Percentiles rank a stretch among this genome's conserved stretches.
These are phyloP conservation scores for Myotis yumanensis DNA, from an alignment of 2,113 vertebrate genomes.

Conservation along the genomic window DNA sequence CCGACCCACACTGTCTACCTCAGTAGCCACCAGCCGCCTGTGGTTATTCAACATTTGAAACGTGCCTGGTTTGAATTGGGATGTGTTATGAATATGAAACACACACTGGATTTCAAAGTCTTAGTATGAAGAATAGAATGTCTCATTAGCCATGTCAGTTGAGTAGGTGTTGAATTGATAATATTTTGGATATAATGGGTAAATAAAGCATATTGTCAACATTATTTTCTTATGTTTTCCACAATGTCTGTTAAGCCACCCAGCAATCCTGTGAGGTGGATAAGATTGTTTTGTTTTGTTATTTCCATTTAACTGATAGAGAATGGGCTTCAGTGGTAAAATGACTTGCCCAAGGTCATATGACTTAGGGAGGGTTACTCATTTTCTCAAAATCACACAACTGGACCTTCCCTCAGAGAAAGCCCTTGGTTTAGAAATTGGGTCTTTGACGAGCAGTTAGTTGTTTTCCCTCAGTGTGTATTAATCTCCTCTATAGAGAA, in stretches of 20 bases:
- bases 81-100: neutral
- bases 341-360: neutral
- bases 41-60: neutral
- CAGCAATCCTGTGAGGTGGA: neutral
- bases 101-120: neutral
- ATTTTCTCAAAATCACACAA: neutral
- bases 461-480: neutral
- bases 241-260: neutral
- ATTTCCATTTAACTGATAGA: neutral
- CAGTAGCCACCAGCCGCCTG: neutral
- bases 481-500: neutral
- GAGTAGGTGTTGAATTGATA: neutral
- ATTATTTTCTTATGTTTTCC: conserved; percentile 15
- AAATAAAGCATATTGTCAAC: conserved; percentile 13
- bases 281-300: neutral
- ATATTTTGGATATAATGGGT: neutral
- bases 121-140: neutral
- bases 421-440: neutral
- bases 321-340: neutral
- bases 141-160: neutral
- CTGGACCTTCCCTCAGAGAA: neutral
- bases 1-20: neutral
- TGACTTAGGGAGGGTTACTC: neutral
- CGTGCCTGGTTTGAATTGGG: neutral
- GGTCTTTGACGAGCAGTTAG: neutral